Base-by-base conservation (phyloP, 2,888 invertebrate genomes). In the Metopia argyrocephala region DNA sequence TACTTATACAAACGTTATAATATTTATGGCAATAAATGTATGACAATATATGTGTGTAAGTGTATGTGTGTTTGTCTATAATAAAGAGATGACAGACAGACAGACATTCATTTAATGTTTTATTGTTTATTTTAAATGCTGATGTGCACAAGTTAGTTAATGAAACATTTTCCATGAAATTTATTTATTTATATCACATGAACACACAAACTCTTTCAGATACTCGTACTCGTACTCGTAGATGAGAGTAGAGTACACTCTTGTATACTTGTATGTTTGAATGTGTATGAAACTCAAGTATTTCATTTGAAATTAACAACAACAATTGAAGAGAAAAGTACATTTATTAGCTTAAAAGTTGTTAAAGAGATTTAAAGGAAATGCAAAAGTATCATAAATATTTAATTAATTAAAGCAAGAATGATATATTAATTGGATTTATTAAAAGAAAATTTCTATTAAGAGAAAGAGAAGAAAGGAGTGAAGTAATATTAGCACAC, bases 41-140 rank as follows among this genome's bases (percentile, higher is more conserved):
- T n/a, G n/a, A 4, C 25, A 3, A 7, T 25, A 0, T 0, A 23
- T n/a, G 4, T 23, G 23, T 59, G 3, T 56, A 56, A 12, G 9
- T 9, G 23, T 56, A 7, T 31, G 21, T 57, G 50, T 68, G 31
- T 52, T 28, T 61, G 46, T 73, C 38, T 71, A 18, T 46, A 61
- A 38, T 78, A 66, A 62, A 74, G 70, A 78, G 74, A 74, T 81
- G 81, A 81, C 74, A 78, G 23, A 23, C 65, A 20, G 31, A 74
- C 74, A 38, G 66, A 68, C 68, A 20, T 18, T 12, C 18, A 68
- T 52, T 74, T 28, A 69, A 74, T 74, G 65, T 70, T 78, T 57
- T 28, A 71, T 74, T 81, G 78, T 81, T 78, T 75, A 66, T 62
- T 81, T 70, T 78, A 81, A 66, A 81, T 61, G 74, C 59, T 70